phyloP scores from a whole-genome alignment of 1,140 invertebrate species.

The Lithobius niger region DNA sequence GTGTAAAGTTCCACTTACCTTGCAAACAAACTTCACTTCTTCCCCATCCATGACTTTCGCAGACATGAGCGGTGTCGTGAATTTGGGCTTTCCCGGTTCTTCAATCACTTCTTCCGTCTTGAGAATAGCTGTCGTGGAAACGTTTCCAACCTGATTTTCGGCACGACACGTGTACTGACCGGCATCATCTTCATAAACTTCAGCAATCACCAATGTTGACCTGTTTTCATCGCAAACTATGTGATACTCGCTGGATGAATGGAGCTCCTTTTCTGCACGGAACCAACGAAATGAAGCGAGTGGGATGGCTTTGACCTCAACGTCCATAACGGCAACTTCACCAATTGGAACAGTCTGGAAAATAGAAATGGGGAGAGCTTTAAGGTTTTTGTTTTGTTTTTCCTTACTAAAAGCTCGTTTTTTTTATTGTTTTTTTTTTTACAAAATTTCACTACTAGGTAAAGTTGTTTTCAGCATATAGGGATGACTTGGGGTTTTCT shows the following conservation, averaged over 20 bases:
- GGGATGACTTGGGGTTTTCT: too few species aligned
- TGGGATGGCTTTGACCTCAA: conserved; percentile 56
- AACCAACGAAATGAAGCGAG: conserved; percentile 77
- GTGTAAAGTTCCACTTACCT: too few species aligned
- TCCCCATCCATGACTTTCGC: conserved; percentile 85
- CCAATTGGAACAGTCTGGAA: conserved; percentile 41
- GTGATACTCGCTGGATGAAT: conserved; percentile 46
- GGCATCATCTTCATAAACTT: conserved; percentile 51
- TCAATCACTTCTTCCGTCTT: conserved; percentile 41
- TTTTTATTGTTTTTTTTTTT: too few species aligned
- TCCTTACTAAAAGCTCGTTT: too few species aligned
- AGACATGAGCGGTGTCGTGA: conserved; percentile 52
- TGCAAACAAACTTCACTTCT: conserved; percentile 59
- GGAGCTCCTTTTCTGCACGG: conserved; percentile 42
- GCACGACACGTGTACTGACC: conserved; percentile 76
- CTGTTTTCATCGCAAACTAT: conserved; percentile 60
- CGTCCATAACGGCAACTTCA: conserved; percentile 64
- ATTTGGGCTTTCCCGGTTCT: conserved; percentile 53
- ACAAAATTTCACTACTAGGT: too few species aligned
- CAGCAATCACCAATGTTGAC: conserved; percentile 63
- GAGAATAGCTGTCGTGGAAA: conserved; percentile 65
- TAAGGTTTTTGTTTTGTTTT: too few species aligned
- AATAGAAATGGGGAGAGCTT: too few species aligned
- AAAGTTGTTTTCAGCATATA: too few species aligned
- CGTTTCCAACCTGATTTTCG: conserved; percentile 71